phyloP scores from a whole-genome alignment of 1,140 invertebrate species.

The Pentalonia nigronervosa region DNA sequence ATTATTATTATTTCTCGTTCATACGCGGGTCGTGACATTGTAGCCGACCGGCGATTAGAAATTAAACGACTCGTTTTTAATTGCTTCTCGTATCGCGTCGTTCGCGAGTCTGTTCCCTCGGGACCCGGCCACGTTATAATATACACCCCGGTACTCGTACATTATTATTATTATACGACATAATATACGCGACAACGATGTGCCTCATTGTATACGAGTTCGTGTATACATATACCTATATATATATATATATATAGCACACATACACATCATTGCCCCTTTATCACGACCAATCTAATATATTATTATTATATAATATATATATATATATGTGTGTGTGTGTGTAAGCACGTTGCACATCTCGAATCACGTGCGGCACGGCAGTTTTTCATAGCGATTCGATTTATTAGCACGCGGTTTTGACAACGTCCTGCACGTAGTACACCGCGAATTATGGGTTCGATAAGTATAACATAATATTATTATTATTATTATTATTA shows the following conservation, averaged over 20 bases:
- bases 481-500: no score
- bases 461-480: not conserved
- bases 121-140: not conserved
- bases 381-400: not conserved
- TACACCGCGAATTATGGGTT: not conserved
- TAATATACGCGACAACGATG: not conserved
- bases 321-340: not conserved
- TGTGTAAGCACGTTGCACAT: not conserved
- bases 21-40: constrained; percentile 15
- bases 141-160: not conserved
- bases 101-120: not conserved
- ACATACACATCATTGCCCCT: not conserved
- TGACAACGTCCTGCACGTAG: not conserved
- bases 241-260: not conserved
- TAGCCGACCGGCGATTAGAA: not conserved
- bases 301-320: not conserved
- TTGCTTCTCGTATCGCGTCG: constrained; percentile 18
- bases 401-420: not conserved
- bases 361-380: no score
- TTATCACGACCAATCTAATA: not conserved
- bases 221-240: not conserved
- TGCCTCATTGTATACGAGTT: not conserved
- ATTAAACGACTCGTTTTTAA: constrained; percentile 38
- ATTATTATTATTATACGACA: not conserved
- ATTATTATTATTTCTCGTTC: not conserved